Evolutionary conservation across 2,797 vertebrate genomes (phyloP), one percentile per base, ranked within the genome.

Genomic region (Dendrocincla fuliginosa): DNA sequence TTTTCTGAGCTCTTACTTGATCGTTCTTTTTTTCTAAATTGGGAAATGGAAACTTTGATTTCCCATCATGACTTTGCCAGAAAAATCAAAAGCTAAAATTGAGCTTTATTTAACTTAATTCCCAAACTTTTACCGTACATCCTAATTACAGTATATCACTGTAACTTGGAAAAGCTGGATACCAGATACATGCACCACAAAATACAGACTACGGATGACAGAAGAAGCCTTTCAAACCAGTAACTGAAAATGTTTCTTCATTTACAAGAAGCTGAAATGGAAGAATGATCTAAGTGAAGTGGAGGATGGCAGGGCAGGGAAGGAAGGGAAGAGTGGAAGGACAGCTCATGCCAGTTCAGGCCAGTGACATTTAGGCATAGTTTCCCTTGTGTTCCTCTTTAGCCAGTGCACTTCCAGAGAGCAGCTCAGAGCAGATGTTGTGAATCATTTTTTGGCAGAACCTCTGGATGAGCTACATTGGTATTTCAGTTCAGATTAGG

Each of bases 31-130:
- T 91, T 95, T 81, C 71, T 89, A 89, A 88, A 90, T 41, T 85
- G 65, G 52, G 75, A 83, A 93, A 68, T 84, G 85, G 90, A 93
- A 92, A 87, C 61, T 95, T 95, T 94, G 82, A 85, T 94, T 96
- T 92, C 64, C 70, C 53, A 33, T 68, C 0, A 0, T 80, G 92
- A 64, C 56, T 86, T 91, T 81, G 73, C 76, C 84, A 92, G 65
- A 94, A 91, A 86, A 95, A 86, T 27, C 59, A 70, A 89, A 42
- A 85, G 49, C 78, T 90, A 77, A 82, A 93, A 90, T 53, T 79
- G 56, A 64, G 49, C 37, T 76, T 87, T 82, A 56, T 93, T 92
- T 85, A 92, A 94, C 57, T 47, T 65, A 64, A 87, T 55, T 89
- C 69, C 41, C 84, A 64, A 89, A 78, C 37, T 57, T 84, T 41